Conservation (phyloP, 2,888 invertebrate genomes). For the Tipula lateralis region DNA sequence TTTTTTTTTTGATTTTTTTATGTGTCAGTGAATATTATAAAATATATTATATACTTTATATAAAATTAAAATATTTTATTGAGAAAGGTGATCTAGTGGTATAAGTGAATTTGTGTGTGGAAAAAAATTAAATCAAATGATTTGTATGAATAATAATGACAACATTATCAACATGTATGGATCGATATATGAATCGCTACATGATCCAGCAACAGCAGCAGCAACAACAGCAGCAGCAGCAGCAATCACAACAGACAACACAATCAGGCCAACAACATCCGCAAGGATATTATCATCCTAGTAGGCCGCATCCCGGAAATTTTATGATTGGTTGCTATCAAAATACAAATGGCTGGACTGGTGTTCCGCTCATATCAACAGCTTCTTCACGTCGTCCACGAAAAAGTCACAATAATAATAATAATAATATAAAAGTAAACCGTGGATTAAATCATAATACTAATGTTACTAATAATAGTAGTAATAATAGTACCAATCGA, state of each 20-base stretch:
- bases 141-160: constrained; percentile 33
- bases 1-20: constrained; percentile 29
- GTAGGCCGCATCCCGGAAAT: constrained; percentile 36
- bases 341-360: constrained; percentile 63
- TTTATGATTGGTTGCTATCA: constrained; percentile 36
- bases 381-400: constrained; percentile 56
- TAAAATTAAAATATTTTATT: neutral
- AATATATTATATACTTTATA: neutral
- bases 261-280: constrained; percentile 36
- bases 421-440: constrained; percentile 30
- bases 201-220: constrained; percentile 33
- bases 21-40: neutral
- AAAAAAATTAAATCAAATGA: constrained; percentile 29
- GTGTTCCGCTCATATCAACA: constrained; percentile 76
- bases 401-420: constrained; percentile 37
- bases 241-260: constrained; percentile 32
- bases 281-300: constrained; percentile 34
- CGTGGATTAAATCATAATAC: constrained; percentile 28
- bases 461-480: constrained; percentile 30
- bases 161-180: constrained; percentile 34
- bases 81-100: neutral
- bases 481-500: constrained; percentile 33
- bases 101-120: neutral
- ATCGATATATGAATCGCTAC: constrained; percentile 33
- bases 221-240: constrained; percentile 33